Evolutionary conservation across 2,797 vertebrate species (phyloP), one percentile per base, ranked within the genome.

Genomic region (Anniella stebbinsi): DNA sequence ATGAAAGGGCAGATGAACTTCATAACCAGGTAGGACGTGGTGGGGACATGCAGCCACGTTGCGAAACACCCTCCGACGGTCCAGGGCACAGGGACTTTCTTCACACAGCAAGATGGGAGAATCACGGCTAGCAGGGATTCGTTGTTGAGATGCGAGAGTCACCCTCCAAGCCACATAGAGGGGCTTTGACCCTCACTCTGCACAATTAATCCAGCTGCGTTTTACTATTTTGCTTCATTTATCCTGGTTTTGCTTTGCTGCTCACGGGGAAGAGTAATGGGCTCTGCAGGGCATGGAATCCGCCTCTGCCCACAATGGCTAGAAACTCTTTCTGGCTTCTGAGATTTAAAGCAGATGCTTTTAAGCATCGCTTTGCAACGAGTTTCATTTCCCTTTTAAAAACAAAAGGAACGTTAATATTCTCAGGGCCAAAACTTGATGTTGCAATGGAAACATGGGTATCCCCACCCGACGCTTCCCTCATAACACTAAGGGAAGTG

Each of bases 1-100:
- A 97, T 70, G 89, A 90, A 76, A 93, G 97, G 0, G 97, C 97
- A 2, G 93, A 95, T 57, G 93, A 96, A 88, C 96, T 97, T 60
- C 93, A 87, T 7, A 81, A 95, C 82, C 95, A 96, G 95, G 97
- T 97, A 87, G 51, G 82, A 18, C 77, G 87, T 80, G 33, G 9
- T 12, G 36, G 63, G 70, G 38, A 54, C 12, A 2, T 15, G 12
- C 21, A 25, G 45, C 1, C 0, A 23, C 15, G n/a, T 69, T n/a
- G 15, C 5, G n/a, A 54, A 21, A 33, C 45, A 51, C 3, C 67
- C 18, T 30, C 36, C 10, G 54, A 3, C 54, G 45, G 38, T 48
- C 10, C 7, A 54, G 30, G 45, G 69, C 45, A 70, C 4, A 1
- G 12, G 78, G 21, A 10, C 18, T 57, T 88, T 17, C 0, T 9